Evolutionary conservation across 2,797 vertebrate genomes (phyloP), one percentile per base, ranked within the genome.

Genomic region (Chaetodon trifasciatus): DNA sequence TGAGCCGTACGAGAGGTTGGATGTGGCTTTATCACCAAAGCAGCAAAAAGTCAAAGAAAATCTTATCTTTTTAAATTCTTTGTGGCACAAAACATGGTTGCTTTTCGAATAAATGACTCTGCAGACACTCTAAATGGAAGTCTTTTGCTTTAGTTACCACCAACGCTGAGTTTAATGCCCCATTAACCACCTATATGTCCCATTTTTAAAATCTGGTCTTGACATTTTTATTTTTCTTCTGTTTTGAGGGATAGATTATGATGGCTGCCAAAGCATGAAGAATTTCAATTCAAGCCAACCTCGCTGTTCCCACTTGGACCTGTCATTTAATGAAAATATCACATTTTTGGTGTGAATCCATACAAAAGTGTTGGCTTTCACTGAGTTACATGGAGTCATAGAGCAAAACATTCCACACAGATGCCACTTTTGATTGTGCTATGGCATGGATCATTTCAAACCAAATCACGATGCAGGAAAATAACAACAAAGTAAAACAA

Each of bases 401-500:
- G 23, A 76, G 68, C 47, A 63, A 61, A 75, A 60, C 61, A 63
- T 62, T 73, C 11, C 52, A 19, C 57, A 42, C 73, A 78, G 71
- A 77, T 35, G 58, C 58, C 70, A 44, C 56, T 69, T 81, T 57
- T 75, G 74, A 87, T 91, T 83, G 57, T 24, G 42, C 21, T 55
- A 66, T 76, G 84, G 37, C 73, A 61, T 50, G 52, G 56, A 67
- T 74, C 21, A 86, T 84, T 80, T 68, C 72, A 50, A 74, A 74
- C 23, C 44, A 81, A 88, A 91, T 85, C 62, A 82, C 69, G 57
- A 71, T 75, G 67, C 56, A 76, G 85, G 56, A 71, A 81, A 84
- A 87, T 85, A 88, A 89, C 83, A 77, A 81, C 67, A 81, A 67
- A 63, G 64, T 42, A 74, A 76, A 80, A 76, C 61, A 71, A 15